These are phyloP conservation scores for Leucophenga varia DNA, from an alignment of 1,140 invertebrate genomes.

Conservation along the genomic window DNA sequence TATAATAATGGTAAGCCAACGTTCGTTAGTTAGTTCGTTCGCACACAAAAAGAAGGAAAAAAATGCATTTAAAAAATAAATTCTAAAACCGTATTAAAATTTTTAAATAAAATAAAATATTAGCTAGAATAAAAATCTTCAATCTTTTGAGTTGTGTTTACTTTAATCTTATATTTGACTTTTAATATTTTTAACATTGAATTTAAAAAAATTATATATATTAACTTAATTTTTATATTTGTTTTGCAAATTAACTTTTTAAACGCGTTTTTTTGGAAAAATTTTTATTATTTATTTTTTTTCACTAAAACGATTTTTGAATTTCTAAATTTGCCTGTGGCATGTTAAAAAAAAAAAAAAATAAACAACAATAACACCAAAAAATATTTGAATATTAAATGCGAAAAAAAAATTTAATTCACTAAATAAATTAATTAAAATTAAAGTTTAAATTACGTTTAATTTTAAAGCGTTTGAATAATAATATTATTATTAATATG, in stretches of 20 bases:
- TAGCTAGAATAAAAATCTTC: slow-evolving; percentile 14
- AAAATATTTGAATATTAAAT: background rate
- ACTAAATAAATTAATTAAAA: slow-evolving; percentile 1
- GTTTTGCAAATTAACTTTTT: slow-evolving; percentile 1
- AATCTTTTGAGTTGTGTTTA: slow-evolving; percentile 7
- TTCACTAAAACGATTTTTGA: slow-evolving; percentile 24
- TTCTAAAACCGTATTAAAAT: slow-evolving; percentile 3
- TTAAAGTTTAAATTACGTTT: no score
- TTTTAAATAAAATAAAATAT: slow-evolving; percentile 21
- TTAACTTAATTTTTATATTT: background rate
- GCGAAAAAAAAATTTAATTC: slow-evolving; percentile 2
- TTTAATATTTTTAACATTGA: no score
- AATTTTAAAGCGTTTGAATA: no score
- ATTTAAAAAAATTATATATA: no score
- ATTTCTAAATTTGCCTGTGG: slow-evolving; percentile 43
- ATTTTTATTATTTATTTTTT: background rate
- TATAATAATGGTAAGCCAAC: slow-evolving; percentile 61
- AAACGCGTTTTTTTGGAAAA: background rate
- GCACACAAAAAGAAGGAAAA: no score
- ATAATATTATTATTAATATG: no score
- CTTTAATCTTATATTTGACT: slow-evolving; percentile 11
- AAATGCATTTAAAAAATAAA: slow-evolving; percentile 28
- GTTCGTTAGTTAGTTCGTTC: slow-evolving; percentile 28
- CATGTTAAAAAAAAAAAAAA: slow-evolving; percentile 29
- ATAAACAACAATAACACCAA: no score